Base-by-base conservation (phyloP, 1,140 invertebrate species). In the Lepidurus packardi region DNA sequence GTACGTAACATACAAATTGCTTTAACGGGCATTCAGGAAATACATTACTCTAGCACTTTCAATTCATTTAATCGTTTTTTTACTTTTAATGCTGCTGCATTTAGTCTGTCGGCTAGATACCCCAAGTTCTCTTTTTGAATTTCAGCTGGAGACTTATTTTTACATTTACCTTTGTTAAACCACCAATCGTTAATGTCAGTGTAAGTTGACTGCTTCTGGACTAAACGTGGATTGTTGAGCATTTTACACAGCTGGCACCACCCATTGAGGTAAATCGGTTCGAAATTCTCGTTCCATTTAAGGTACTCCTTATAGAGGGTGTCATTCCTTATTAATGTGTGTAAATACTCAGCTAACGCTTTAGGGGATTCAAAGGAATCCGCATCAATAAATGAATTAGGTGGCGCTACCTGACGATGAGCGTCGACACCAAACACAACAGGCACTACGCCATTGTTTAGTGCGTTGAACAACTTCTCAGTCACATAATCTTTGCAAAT, bases 361-460 rank as follows among this genome's bases (percentile, higher is more conserved):
- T 83, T 81, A 7, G 80, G 77, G 11, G 80, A 65, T 16, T 65
- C 53, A 65, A 65, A 65, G 7, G 16, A 3, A 9, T 7, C 6
- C 13, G 85, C 82, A 75, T 85, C 75, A 42, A 88, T 84, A 25
- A 84, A 85, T 25, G 85, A 85, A 73, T 84, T 75, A 8, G 83
- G 81, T n/a, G 83, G 82, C 13, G 84, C 84, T 10, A 85, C 73
- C 5, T 4, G 16, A 0, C 44, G 65, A 76, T 84, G 84, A 41
- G 81, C 77, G 0, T 79, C 81, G 7, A 79, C 78, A 7, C 81
- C 82, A 45, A 80, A 80, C 1, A 82, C 82, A 0, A 82, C 75
- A 1, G 82, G 82, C 7, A 82, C 76, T 43, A 84, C 81, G 45
- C 82, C 78, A 41, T 83, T 79, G 10, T 81, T 73, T 10, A 84